Percentiles rank a stretch among this genome's conserved stretches.
Conservation (phyloP, 2,797 vertebrate genomes). For the Pelodytes ibericus region DNA sequence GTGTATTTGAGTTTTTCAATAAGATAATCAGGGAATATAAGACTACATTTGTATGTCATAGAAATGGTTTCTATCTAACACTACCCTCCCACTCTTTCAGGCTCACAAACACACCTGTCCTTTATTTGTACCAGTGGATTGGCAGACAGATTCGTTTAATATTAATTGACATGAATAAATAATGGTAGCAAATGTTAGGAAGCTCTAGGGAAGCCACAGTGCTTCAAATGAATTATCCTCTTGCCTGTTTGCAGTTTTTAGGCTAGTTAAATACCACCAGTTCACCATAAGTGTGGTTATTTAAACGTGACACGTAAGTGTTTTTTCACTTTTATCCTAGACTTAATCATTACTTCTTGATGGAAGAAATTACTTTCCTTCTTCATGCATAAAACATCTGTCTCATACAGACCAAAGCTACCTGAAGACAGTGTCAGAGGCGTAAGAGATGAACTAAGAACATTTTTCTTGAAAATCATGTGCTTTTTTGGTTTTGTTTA, state of each 20-base stretch:
- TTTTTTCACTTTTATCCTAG: constrained; percentile 4
- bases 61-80: background rate
- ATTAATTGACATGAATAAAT: constrained; percentile 50
- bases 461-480: constrained; percentile 9
- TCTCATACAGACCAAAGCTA: constrained; percentile 11
- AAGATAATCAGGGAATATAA: too few relatives aligned
- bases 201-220: background rate
- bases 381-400: constrained; percentile 79
- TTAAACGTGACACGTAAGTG: background rate
- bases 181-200: constrained; percentile 28
- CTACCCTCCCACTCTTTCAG: background rate
- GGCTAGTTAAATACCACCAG: constrained; percentile 4
- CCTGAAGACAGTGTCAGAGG: constrained; percentile 16
- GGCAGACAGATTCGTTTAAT: constrained; percentile 37
- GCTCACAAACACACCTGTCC: constrained; percentile 14
- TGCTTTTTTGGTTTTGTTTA: constrained; percentile 8
- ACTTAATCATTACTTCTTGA: constrained; percentile 33
- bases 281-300: background rate
- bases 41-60: too few relatives aligned
- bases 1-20: too few relatives aligned
- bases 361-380: constrained; percentile 67
- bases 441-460: constrained; percentile 3
- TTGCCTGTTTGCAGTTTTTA: background rate
- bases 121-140: constrained; percentile 20
- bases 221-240: constrained; percentile 15